Percentiles rank a stretch among this genome's conserved stretches.
phyloP scores from a whole-genome alignment of 2,113 vertebrate species.

The Vulpes ferrilata region DNA sequence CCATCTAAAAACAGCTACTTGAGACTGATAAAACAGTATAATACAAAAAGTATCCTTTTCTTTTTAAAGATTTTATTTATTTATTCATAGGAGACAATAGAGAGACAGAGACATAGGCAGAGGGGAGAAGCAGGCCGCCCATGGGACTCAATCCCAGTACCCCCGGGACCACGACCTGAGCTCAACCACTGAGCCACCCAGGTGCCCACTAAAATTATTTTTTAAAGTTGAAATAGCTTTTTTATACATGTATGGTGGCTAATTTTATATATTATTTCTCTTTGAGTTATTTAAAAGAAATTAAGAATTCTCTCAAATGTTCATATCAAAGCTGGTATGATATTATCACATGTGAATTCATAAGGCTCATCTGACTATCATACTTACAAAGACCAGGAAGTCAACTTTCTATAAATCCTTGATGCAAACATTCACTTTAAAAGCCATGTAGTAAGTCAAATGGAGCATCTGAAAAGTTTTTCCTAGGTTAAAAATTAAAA shows the following conservation, averaged over 20 bases:
- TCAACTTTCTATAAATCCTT: not conserved
- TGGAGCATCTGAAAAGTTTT: not conserved
- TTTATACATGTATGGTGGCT: not conserved
- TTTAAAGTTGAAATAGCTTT: not conserved
- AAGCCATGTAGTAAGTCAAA: not conserved
- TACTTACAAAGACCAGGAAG: not conserved
- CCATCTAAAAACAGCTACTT: not conserved
- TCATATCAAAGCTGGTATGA: not conserved
- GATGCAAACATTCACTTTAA: not conserved
- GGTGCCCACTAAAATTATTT: too few relatives aligned
- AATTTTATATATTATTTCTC: not conserved
- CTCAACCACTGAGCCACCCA: too few relatives aligned
- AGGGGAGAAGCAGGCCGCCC: too few relatives aligned
- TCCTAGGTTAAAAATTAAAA: not conserved
- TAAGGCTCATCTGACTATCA: not conserved
- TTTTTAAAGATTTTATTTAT: too few relatives aligned
- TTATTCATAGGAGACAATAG: too few relatives aligned
- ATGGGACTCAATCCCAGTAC: too few relatives aligned
- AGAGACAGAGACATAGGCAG: too few relatives aligned
- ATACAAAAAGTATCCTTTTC: not conserved
- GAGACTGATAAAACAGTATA: not conserved
- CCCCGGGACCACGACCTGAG: too few relatives aligned
- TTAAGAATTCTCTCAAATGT: not conserved
- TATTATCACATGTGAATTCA: not conserved
- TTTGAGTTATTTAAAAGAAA: slow-evolving; percentile 7